These are phyloP conservation scores for Rutpela maculata DNA, from an alignment of 2,888 invertebrate species.

Conservation along the genomic window DNA sequence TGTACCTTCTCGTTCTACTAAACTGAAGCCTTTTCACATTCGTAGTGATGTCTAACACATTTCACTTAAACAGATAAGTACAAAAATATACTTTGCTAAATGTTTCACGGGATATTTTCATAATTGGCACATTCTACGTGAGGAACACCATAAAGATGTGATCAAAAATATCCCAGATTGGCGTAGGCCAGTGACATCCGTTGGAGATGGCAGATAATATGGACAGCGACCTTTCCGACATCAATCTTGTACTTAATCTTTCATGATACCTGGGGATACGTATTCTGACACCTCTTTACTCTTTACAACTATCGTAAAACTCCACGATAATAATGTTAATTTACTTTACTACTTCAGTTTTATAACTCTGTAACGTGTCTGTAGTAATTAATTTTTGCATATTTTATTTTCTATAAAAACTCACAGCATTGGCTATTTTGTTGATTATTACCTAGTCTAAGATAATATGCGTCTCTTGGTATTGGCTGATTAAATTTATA, in stretches of 20 bases:
- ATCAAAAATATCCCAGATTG: conserved; percentile 42
- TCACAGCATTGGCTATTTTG: too few species aligned
- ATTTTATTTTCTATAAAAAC: conserved; percentile 7
- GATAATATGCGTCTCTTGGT: too few species aligned
- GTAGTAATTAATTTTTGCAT: conserved; percentile 34
- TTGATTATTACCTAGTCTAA: too few species aligned
- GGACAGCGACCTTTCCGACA: conserved; percentile 50
- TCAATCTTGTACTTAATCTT: conserved; percentile 51
- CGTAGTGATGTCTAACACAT: too few species aligned
- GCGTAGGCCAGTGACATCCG: conserved; percentile 54
- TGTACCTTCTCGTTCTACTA: too few species aligned
- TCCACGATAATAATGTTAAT: conserved; percentile 50
- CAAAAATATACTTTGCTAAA: too few species aligned
- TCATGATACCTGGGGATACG: conserved; percentile 48
- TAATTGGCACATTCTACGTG: conserved; percentile 3
- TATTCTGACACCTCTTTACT: conserved; percentile 49
- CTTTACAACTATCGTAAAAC: conserved; percentile 54
- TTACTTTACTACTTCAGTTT: conserved; percentile 45
- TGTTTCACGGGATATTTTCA: not conserved
- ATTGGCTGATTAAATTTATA: too few species aligned
- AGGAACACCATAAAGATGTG: conserved; percentile 42
- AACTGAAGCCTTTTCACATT: too few species aligned
- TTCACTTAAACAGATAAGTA: too few species aligned
- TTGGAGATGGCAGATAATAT: conserved; percentile 49
- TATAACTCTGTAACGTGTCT: conserved; percentile 34